These are phyloP conservation scores for Epinephelus malabaricus DNA, from an alignment of 2,797 vertebrate genomes.

Conservation along the genomic window DNA sequence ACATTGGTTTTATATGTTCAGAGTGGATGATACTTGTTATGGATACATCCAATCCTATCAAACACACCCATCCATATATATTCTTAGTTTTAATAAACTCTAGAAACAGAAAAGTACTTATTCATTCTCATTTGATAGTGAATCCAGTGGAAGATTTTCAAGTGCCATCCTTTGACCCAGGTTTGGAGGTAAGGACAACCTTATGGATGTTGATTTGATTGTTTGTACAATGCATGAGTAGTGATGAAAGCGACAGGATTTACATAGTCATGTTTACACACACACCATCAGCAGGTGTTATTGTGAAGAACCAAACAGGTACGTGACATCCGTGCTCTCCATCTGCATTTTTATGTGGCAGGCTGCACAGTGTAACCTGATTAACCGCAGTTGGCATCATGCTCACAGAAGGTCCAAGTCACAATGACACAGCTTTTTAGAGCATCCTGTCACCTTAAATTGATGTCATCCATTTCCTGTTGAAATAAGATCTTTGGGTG, in stretches of 20 bases:
- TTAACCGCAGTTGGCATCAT: neutral
- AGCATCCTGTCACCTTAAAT: neutral
- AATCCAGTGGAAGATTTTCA: neutral
- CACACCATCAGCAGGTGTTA: too few species aligned
- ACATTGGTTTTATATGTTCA: neutral
- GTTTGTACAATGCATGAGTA: neutral
- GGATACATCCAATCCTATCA: neutral
- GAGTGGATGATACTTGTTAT: neutral
- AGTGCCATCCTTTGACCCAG: neutral
- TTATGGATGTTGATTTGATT: neutral
- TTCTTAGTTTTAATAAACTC: neutral
- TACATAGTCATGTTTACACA: neutral
- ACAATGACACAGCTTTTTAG: conserved; percentile 18
- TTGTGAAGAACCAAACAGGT: neutral
- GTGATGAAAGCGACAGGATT: neutral
- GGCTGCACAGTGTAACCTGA: neutral
- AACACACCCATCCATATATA: neutral
- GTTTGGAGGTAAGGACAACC: neutral
- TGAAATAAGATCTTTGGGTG: neutral
- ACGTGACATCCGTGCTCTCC: neutral
- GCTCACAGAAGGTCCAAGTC: conserved; percentile 2
- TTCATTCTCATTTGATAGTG: neutral
- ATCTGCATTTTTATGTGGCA: neutral
- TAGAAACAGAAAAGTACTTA: neutral
- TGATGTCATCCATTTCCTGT: neutral